A percentile compares a stretch with the other conserved stretches of the same genome.
Evolutionary conservation across 2,113 vertebrate genomes (phyloP).

Genomic region (Dasyurus viverrinus): DNA sequence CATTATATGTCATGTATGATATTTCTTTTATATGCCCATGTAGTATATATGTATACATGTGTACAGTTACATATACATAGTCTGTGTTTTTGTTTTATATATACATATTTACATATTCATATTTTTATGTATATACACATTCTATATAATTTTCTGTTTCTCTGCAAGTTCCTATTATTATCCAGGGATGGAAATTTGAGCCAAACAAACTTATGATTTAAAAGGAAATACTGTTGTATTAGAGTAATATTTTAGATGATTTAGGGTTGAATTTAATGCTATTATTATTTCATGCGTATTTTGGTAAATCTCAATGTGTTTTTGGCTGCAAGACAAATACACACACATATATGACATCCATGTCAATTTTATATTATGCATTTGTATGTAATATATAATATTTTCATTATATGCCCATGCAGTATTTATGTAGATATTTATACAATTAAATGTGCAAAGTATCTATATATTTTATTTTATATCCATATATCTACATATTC

Average conservation of each 20-base stretch:
- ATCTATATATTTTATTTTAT: too few relatives aligned
- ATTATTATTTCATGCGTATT: neutral
- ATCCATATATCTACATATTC: too few relatives aligned
- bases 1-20: neutral
- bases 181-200: constrained; percentile 8
- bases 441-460: too few relatives aligned
- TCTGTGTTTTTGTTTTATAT: neutral
- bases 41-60: too few relatives aligned
- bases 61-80: too few relatives aligned
- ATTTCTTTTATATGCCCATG: neutral
- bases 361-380: too few relatives aligned
- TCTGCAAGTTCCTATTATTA: neutral
- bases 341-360: too few relatives aligned
- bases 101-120: neutral
- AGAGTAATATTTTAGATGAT: neutral
- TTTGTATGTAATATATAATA: too few relatives aligned
- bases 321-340: neutral
- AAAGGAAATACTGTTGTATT: neutral
- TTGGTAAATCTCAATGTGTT: neutral
- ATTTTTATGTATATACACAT: neutral
- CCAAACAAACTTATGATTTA: constrained; percentile 5
- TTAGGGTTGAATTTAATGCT: neutral
- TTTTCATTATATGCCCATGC: too few relatives aligned
- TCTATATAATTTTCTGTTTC: neutral
- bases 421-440: too few relatives aligned